Conservation (phyloP, 2,797 vertebrate species). For the Hyperoplus immaculatus region DNA sequence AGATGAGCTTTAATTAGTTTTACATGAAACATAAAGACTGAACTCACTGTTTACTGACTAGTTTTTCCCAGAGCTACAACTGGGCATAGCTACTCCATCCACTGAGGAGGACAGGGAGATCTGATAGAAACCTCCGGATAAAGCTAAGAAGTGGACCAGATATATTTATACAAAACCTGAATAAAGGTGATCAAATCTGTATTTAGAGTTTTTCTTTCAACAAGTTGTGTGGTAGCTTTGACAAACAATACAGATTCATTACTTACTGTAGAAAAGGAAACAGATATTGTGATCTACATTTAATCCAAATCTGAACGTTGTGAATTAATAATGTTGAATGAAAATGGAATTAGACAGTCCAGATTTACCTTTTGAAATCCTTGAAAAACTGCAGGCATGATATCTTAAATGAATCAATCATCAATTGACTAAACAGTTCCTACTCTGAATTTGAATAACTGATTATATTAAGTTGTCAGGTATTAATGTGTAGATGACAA, state of each 20-base stretch:
- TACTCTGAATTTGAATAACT: constrained; percentile 14
- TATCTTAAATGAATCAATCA: constrained; percentile 14
- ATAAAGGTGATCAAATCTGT: not conserved
- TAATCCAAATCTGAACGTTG: not conserved
- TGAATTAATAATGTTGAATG: not conserved
- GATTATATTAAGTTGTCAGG: constrained; percentile 53
- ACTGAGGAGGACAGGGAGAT: not conserved
- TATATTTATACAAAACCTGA: not conserved
- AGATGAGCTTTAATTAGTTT: not conserved
- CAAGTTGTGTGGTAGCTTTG: not conserved
- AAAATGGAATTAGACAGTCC: not conserved
- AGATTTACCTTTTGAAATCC: constrained; percentile 1
- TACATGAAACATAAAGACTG: not conserved
- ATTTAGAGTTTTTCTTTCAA: not conserved
- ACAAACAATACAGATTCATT: not conserved
- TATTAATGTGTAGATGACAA: constrained; percentile 74
- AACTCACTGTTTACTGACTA: not conserved
- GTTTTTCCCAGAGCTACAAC: not conserved
- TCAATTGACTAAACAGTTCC: constrained; percentile 16
- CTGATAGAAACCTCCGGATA: not conserved
- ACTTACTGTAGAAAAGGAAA: no score
- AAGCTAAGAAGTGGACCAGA: not conserved
- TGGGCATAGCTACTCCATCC: no score
- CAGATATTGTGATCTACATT: no score
- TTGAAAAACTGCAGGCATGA: not conserved